Conservation (phyloP, 2,797 vertebrate species). For the Gorsachius magnificus region DNA sequence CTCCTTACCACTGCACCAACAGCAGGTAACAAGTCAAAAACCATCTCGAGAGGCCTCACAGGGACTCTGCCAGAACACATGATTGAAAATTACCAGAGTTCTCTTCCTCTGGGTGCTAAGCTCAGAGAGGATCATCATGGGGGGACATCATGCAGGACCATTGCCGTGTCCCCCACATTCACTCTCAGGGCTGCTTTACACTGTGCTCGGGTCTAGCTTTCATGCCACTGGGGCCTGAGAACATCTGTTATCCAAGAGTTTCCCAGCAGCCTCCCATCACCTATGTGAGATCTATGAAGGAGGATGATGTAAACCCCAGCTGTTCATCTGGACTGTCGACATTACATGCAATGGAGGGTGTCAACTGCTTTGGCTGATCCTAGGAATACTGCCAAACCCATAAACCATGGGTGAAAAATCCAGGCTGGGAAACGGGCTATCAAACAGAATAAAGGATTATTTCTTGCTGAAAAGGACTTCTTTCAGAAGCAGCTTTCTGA, state of each 20-base stretch:
- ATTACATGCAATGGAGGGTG: neutral
- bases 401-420: neutral
- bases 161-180: neutral
- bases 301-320: neutral
- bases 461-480: neutral
- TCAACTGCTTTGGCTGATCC: neutral
- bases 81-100: neutral
- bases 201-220: neutral
- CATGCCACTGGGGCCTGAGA: neutral
- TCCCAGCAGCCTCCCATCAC: neutral
- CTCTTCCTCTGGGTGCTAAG: neutral
- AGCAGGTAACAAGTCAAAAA: neutral
- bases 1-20: neutral
- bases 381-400: neutral
- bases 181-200: neutral
- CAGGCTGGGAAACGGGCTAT: neutral
- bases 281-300: neutral
- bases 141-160: neutral
- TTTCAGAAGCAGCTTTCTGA: neutral
- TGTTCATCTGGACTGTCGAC: neutral
- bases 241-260: neutral
- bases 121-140: neutral
- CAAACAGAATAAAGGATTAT: neutral
- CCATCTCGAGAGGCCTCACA: neutral
- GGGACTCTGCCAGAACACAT: neutral